Evolutionary conservation across 2,888 invertebrate genomes (phyloP).

Genomic region (Xanthostigma xanthostigma): DNA sequence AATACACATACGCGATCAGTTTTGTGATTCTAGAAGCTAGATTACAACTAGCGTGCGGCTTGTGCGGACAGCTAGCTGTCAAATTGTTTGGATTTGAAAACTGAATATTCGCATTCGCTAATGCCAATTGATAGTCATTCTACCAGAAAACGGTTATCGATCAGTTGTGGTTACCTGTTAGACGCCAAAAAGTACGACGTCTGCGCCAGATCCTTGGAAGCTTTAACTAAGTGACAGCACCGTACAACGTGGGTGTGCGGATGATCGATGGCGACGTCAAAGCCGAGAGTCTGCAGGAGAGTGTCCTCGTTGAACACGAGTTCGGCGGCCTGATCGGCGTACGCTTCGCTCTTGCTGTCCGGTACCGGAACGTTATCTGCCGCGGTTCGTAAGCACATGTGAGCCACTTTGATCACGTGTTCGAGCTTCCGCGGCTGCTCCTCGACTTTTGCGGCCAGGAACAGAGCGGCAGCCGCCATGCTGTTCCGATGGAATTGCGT

Average conservation of each 20-base stretch:
- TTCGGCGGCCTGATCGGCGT: conserved; percentile 71
- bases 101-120: too few species aligned
- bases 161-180: conserved; percentile 52
- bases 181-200: conserved; percentile 98
- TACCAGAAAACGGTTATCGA: not conserved
- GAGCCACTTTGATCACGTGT: conserved; percentile 84
- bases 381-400: conserved; percentile 69
- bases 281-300: conserved; percentile 90
- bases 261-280: conserved; percentile 96
- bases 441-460: conserved; percentile 95
- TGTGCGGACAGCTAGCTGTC: too few species aligned
- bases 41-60: too few species aligned
- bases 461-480: conserved; percentile 87
- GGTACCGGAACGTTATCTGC: conserved; percentile 51
- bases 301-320: conserved; percentile 95
- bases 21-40: too few species aligned
- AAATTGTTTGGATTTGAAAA: too few species aligned
- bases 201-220: conserved; percentile 92
- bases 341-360: conserved; percentile 56
- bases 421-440: conserved; percentile 96
- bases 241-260: conserved; percentile 95
- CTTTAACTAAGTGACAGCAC: conserved; percentile 32
- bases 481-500: conserved; percentile 87
- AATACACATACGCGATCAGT: too few species aligned
- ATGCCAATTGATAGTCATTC: not conserved